phyloP scores from a whole-genome alignment of 1,140 invertebrate species.

The Amyelois transitella region DNA sequence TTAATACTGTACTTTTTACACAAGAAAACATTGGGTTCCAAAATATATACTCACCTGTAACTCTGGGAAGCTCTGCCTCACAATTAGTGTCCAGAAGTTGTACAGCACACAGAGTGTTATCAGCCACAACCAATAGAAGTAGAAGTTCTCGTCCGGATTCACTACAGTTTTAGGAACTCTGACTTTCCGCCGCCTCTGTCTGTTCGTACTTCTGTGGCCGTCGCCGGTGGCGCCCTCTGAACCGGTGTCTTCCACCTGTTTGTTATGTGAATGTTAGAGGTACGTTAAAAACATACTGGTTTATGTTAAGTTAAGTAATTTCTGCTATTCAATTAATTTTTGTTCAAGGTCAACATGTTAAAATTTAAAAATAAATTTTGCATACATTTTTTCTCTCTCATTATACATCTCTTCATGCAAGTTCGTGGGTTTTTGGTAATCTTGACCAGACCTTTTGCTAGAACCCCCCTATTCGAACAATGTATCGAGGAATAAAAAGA shows the following conservation, averaged over 20 bases:
- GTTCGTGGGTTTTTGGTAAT: no score
- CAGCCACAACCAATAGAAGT: conserved; percentile 95
- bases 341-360: no score
- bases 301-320: no score
- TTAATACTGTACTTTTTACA: no score
- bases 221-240: conserved; percentile 79
- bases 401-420: no score
- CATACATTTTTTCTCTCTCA: no score
- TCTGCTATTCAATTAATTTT: no score
- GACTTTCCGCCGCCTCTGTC: conserved; percentile 78
- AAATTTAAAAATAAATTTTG: no score
- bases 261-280: not conserved
- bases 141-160: conserved; percentile 96
- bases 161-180: conserved; percentile 89
- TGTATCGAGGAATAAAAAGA: not conserved
- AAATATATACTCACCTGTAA: conserved; percentile 77
- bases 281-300: no score
- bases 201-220: conserved; percentile 73
- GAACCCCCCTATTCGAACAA: not conserved
- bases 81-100: conserved; percentile 96
- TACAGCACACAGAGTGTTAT: conserved; percentile 93
- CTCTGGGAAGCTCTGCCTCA: conserved; percentile 94
- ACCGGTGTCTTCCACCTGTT: conserved; percentile 78
- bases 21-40: no score
- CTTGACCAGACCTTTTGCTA: no score